phyloP scores from a whole-genome alignment of 2,888 invertebrate species.

The Caenorhabditis sp. region DNA sequence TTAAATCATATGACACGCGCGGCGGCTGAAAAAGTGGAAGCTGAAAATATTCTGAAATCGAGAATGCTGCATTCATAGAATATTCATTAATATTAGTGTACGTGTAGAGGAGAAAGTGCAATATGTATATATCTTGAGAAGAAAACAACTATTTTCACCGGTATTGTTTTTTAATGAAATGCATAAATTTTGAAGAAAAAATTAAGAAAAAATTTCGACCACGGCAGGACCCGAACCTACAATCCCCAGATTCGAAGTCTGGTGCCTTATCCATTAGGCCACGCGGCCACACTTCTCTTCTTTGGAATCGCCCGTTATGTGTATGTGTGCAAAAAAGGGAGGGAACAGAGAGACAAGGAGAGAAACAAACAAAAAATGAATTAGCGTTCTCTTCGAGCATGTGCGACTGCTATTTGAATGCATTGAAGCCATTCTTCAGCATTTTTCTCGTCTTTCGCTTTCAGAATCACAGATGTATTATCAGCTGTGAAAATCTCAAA shows the following conservation, averaged over 20 bases:
- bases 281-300: slow-evolving; percentile 42
- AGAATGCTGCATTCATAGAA: background rate
- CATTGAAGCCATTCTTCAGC: slow-evolving; percentile 96
- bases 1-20: slow-evolving; percentile 41
- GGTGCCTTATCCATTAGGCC: slow-evolving; percentile 61
- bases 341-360: background rate
- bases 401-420: slow-evolving; percentile 89
- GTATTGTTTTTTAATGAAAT: background rate
- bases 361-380: background rate
- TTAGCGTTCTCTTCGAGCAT: slow-evolving; percentile 76
- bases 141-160: background rate
- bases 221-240: slow-evolving; percentile 54
- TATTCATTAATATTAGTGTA: background rate
- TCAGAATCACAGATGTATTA: slow-evolving; percentile 88
- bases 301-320: background rate
- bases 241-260: slow-evolving; percentile 58
- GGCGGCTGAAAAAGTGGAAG: slow-evolving; percentile 19
- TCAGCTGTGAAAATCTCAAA: slow-evolving; percentile 90
- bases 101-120: background rate
- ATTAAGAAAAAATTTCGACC: slow-evolving; percentile 40
- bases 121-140: background rate
- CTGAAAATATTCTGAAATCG: background rate
- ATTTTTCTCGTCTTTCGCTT: slow-evolving; percentile 91
- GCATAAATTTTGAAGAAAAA: background rate
- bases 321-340: background rate